A percentile compares a stretch with the other conserved stretches of the same genome.
Evolutionary conservation across 1,140 invertebrate species (phyloP).

Genomic region (Diuraphis noxia): DNA sequence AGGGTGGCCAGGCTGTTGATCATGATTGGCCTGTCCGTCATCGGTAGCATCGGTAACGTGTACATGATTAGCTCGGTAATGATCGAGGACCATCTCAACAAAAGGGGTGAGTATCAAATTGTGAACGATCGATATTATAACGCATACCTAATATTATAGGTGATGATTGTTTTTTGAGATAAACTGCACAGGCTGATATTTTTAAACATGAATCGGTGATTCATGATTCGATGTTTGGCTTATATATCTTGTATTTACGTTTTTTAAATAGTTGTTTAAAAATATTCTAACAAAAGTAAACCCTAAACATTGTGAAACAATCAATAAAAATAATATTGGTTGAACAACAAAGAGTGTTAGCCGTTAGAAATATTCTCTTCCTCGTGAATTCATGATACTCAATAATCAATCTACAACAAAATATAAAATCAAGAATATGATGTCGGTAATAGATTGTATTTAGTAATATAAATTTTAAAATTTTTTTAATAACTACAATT

Average conservation of each 20-base stretch:
- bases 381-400: no score
- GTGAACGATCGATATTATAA: background rate
- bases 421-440: no score
- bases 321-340: no score
- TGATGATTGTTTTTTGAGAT: background rate
- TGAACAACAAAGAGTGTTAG: no score
- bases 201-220: background rate
- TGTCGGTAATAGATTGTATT: no score
- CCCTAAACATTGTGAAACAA: no score
- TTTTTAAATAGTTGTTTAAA: background rate
- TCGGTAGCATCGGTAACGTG: slow-evolving; percentile 75
- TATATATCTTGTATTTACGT: background rate
- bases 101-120: slow-evolving; percentile 66
- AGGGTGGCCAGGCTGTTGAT: slow-evolving; percentile 70
- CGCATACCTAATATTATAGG: no score
- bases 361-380: no score
- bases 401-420: no score
- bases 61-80: slow-evolving; percentile 78
- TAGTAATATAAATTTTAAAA: no score
- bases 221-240: background rate
- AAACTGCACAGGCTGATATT: background rate
- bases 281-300: no score
- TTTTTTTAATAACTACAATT: no score
- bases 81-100: slow-evolving; percentile 72
- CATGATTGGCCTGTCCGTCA: slow-evolving; percentile 67